Percentiles rank a stretch among this genome's conserved stretches.
Conservation (phyloP, 2,797 vertebrate genomes). For the Peromyscus nudipes region DNA sequence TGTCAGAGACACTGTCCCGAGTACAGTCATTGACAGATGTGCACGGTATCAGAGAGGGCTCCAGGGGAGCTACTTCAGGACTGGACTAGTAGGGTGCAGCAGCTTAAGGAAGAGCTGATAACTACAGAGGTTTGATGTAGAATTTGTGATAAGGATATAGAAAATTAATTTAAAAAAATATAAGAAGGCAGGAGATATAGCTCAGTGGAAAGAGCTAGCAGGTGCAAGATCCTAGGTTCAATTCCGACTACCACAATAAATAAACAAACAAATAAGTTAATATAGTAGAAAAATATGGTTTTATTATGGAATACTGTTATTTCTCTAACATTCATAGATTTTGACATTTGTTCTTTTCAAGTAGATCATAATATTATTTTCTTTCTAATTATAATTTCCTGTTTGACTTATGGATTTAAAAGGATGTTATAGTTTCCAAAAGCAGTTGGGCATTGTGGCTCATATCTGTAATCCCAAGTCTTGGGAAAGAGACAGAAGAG, state of each 20-base stretch:
- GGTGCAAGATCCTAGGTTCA: background rate
- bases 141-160: background rate
- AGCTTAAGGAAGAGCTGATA: background rate
- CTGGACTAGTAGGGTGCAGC: background rate
- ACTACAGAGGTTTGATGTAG: background rate
- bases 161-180: slow-evolving; percentile 8
- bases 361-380: background rate
- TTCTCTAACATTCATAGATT: background rate
- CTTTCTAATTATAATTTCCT: background rate
- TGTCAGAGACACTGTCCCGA: too few species aligned
- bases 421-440: background rate
- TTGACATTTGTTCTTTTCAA: background rate
- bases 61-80: background rate
- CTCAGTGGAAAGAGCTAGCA: background rate
- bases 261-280: background rate
- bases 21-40: background rate
- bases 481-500: background rate
- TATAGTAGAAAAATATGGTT: background rate
- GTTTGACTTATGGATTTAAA: slow-evolving; percentile 1
- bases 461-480: background rate
- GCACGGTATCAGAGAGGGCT: background rate
- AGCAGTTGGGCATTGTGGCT: background rate
- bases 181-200: background rate
- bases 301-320: background rate
- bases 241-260: background rate